Base-by-base conservation (phyloP, 1,140 invertebrate species). In the Hyles euphorbiae region DNA sequence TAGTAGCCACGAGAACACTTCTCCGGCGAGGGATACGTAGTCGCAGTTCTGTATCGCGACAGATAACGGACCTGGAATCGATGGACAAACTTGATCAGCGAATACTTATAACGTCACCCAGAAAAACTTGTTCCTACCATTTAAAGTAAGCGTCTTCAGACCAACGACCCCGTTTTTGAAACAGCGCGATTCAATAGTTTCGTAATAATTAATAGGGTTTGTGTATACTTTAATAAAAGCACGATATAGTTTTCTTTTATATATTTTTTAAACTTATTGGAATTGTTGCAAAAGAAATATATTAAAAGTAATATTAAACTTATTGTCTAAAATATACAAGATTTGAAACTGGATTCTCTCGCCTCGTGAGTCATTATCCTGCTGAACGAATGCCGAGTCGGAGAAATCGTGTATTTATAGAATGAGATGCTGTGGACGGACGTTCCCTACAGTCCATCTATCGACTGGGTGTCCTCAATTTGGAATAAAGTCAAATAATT, bases 1-100 rank as follows among this genome's bases (percentile, higher is more conserved):
- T 11, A 92, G 81, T 8, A 94, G 82, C 89, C 92, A 92, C 7
- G 92, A 92, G 61, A 94, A 94, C 0, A 93, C 91, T 45, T 90
- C 86, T 8, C 90, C 88, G 57, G 92, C 91, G 44, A 94, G 89
- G 3, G 87, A 81, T 2, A 94, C 92, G 60, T 89, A 77, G 45
- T 81, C 83, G 72, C 91, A 92, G 53, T 89, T 79, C 33, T 81
- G 83, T 67, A 94, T 91, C 51, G 85, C 83, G 0, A 92, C 89
- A 33, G 91, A 91, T 3, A 93, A 80, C 5, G 92, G 91, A n/a
- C 91, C 92, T 71, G 90, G 40, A 88, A 88, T 53, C 40, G 66
- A 60, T 48, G 3, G 61, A 55, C 34, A 51, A 48, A 48, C 56
- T 56, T 34, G 7, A 33, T 55, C 32, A 46, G 11, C 34, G 9